A percentile compares a stretch with the other conserved stretches of the same genome.
These are phyloP conservation scores for Antrozous pallidus DNA, from an alignment of 2,797 vertebrate species.

Conservation along the genomic window DNA sequence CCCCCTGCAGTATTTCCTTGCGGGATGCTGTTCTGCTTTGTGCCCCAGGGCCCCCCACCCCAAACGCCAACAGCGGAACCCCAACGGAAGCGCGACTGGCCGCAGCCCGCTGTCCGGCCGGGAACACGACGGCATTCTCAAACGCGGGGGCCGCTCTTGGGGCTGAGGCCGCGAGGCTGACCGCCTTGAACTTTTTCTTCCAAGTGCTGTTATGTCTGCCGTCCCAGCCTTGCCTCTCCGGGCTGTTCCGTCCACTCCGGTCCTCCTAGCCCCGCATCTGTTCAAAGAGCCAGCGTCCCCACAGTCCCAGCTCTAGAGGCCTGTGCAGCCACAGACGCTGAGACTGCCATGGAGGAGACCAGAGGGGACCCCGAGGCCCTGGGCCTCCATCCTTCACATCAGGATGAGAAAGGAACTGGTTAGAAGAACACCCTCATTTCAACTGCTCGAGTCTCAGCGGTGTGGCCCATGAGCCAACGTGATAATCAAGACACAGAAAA, in stretches of 20 bases:
- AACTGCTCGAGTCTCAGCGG: not conserved
- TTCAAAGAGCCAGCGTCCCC: not conserved
- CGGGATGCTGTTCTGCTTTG: not conserved
- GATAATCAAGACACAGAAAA: not conserved
- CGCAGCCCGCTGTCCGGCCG: not conserved
- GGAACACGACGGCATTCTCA: no score
- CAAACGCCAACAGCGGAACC: not conserved
- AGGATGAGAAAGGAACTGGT: not conserved
- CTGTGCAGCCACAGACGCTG: not conserved
- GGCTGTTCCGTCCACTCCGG: not conserved
- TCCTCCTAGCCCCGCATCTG: not conserved
- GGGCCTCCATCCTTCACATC: not conserved
- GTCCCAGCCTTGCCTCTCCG: not conserved
- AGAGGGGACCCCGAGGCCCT: accelerated
- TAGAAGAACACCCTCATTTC: not conserved
- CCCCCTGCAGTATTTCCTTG: not conserved
- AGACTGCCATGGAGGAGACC: not conserved
- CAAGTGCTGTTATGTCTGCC: not conserved
- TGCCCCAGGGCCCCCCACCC: not conserved
- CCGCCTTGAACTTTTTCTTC: not conserved
- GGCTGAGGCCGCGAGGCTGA: not conserved
- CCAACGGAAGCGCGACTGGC: not conserved
- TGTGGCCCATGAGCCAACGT: not conserved
- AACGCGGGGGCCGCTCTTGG: no score
- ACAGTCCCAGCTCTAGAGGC: not conserved